Conservation (phyloP, 2,888 invertebrate genomes). For the Drosophila melanosoma region DNA sequence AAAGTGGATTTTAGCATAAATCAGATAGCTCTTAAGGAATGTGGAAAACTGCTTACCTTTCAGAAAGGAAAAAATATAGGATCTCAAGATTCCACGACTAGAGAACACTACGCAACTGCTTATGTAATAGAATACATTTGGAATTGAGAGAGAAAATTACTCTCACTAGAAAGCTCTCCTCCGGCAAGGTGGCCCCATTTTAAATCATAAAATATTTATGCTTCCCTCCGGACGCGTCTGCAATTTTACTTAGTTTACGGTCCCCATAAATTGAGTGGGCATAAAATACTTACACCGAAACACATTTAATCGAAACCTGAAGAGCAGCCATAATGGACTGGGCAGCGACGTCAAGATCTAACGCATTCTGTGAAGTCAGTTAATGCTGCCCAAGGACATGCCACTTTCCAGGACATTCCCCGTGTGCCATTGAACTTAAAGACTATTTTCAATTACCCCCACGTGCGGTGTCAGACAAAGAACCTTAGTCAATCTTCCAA, state of each 20-base stretch:
- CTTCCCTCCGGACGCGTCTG: slow-evolving; percentile 39
- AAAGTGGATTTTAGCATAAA: slow-evolving; percentile 70
- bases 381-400: slow-evolving; percentile 34
- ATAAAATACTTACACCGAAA: slow-evolving; percentile 65
- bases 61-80: slow-evolving; percentile 59
- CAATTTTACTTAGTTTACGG: slow-evolving; percentile 66
- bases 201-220: slow-evolving; percentile 72
- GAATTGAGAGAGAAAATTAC: slow-evolving; percentile 1
- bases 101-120: slow-evolving; percentile 9
- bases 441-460: slow-evolving; percentile 44
- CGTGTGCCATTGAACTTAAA: slow-evolving; percentile 32
- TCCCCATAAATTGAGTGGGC: slow-evolving; percentile 65
- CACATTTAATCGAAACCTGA: slow-evolving; percentile 63
- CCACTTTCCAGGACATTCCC: slow-evolving; percentile 33
- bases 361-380: slow-evolving; percentile 21
- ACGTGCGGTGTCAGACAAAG: slow-evolving; percentile 54
- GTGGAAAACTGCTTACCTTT: slow-evolving; percentile 37
- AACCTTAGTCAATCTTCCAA: slow-evolving; percentile 45
- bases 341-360: slow-evolving; percentile 7
- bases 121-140: slow-evolving; percentile 16
- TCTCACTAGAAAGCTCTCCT: slow-evolving; percentile 28
- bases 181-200: slow-evolving; percentile 38
- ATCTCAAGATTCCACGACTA: slow-evolving; percentile 28
- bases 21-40: slow-evolving; percentile 56
- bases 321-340: slow-evolving; percentile 46